These are phyloP conservation scores for Embidobia sp. DNA, from an alignment of 2,888 invertebrate species.

Conservation along the genomic window DNA sequence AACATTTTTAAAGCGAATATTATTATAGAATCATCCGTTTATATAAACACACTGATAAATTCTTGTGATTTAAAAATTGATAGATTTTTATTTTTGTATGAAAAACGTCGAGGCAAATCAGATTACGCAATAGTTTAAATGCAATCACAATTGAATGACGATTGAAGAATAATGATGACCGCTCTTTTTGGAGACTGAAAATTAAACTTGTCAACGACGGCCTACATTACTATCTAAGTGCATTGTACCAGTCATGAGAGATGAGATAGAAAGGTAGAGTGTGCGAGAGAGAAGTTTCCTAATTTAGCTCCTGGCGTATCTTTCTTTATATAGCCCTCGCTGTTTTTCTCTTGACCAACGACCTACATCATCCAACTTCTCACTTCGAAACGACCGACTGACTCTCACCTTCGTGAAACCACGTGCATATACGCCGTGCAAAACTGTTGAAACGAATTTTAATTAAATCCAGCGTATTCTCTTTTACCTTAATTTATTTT, in stretches of 20 bases:
- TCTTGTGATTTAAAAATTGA: too few species aligned
- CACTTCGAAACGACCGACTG: slow-evolving; percentile 50
- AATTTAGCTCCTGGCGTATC: slow-evolving; percentile 64
- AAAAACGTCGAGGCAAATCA: too few species aligned
- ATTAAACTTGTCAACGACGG: slow-evolving; percentile 51
- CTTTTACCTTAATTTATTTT: slow-evolving; percentile 58
- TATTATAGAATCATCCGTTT: too few species aligned
- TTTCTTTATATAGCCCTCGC: slow-evolving; percentile 24
- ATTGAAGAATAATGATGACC: too few species aligned
- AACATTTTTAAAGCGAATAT: too few species aligned
- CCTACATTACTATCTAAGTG: slow-evolving; percentile 60
- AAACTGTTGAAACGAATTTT: slow-evolving; percentile 69
- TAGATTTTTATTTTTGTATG: too few species aligned
- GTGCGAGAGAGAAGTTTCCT: slow-evolving; percentile 53
- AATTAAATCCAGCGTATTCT: slow-evolving; percentile 67
- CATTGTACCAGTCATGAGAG: slow-evolving; percentile 13
- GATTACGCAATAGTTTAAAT: too few species aligned
- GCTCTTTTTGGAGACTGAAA: slow-evolving; percentile 16
- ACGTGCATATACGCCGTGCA: slow-evolving; percentile 50
- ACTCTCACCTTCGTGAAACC: slow-evolving; percentile 54
- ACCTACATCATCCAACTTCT: slow-evolving; percentile 60
- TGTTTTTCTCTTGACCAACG: slow-evolving; percentile 61
- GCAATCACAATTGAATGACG: too few species aligned
- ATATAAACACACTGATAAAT: too few species aligned
- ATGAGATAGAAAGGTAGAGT: neutral